Evolutionary conservation across 2,888 invertebrate species (phyloP).

Genomic region (Spilosoma lubricipeda): DNA sequence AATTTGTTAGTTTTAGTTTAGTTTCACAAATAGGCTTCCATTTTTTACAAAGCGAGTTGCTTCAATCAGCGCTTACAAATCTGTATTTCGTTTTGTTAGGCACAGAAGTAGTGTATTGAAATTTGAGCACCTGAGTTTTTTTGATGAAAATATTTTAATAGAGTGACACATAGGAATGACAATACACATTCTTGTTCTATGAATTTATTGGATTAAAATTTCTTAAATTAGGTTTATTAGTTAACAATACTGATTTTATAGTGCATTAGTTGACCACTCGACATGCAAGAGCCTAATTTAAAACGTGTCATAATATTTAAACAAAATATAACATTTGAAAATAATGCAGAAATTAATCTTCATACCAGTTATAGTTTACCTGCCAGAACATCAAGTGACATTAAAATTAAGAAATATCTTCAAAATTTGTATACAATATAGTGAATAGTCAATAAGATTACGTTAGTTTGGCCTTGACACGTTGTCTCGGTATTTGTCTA

Average conservation of each 20-base stretch:
- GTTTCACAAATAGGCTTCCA: slow-evolving; percentile 1
- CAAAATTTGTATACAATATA: background rate
- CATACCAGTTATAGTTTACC: background rate
- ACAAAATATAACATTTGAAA: no score
- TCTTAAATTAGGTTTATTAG: background rate
- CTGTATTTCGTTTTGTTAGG: background rate
- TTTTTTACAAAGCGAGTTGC: background rate
- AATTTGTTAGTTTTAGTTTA: slow-evolving; percentile 33
- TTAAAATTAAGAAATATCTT: slow-evolving; percentile 22
- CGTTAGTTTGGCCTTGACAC: slow-evolving; percentile 34
- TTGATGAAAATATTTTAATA: no score
- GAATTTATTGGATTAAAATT: background rate
- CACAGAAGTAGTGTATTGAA: background rate
- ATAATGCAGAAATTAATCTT: background rate
- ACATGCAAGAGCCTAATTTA: background rate
- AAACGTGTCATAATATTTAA: background rate
- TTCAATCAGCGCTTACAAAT: background rate
- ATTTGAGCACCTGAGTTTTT: background rate
- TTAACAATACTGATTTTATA: background rate
- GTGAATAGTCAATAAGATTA: slow-evolving; percentile 15
- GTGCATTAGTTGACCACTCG: background rate
- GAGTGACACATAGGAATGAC: no score
- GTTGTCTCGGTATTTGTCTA: slow-evolving; percentile 21
- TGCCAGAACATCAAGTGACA: slow-evolving; percentile 13
- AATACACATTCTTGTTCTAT: background rate